Percentiles rank a stretch among this genome's conserved stretches.
These are phyloP conservation scores for Gymnocheta viridis DNA, from an alignment of 2,888 invertebrate species.

Conservation along the genomic window DNA sequence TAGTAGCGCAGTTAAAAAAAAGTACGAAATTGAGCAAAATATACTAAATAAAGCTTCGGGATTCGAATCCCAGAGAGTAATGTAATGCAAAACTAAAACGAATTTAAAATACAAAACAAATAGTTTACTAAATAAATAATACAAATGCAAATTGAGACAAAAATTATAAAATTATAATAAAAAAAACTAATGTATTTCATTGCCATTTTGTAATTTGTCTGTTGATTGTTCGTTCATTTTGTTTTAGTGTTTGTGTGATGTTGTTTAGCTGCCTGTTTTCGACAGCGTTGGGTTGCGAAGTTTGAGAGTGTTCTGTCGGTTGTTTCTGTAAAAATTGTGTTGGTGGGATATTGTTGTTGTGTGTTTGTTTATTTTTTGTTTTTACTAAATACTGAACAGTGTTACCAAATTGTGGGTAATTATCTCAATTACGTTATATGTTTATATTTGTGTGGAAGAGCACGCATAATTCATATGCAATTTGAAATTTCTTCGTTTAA, in stretches of 20 bases:
- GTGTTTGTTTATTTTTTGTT: slow-evolving; percentile 18
- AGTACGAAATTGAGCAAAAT: slow-evolving; percentile 40
- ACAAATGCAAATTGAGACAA: not conserved
- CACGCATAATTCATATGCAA: not conserved
- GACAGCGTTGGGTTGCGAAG: slow-evolving; percentile 21
- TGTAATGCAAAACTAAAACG: not conserved
- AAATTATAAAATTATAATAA: not conserved
- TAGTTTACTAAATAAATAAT: not conserved
- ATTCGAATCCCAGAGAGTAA: not conserved
- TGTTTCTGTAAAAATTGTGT: slow-evolving; percentile 45
- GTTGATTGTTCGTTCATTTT: slow-evolving; percentile 25
- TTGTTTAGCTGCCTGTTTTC: slow-evolving; percentile 40
- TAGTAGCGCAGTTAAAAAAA: slow-evolving; percentile 20
- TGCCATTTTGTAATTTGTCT: slow-evolving; percentile 65
- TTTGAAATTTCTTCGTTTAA: no score
- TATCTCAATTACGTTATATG: not conserved
- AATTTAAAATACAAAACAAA: not conserved
- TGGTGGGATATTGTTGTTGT: slow-evolving; percentile 48
- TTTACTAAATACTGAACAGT: not conserved
- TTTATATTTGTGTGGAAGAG: not conserved
- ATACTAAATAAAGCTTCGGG: not conserved
- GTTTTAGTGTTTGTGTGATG: slow-evolving; percentile 33
- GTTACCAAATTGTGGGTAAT: not conserved
- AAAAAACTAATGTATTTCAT: slow-evolving; percentile 48
- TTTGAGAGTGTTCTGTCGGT: slow-evolving; percentile 18